phyloP scores from a whole-genome alignment of 2,113 vertebrate genomes.

The Hemichromis elongatus region DNA sequence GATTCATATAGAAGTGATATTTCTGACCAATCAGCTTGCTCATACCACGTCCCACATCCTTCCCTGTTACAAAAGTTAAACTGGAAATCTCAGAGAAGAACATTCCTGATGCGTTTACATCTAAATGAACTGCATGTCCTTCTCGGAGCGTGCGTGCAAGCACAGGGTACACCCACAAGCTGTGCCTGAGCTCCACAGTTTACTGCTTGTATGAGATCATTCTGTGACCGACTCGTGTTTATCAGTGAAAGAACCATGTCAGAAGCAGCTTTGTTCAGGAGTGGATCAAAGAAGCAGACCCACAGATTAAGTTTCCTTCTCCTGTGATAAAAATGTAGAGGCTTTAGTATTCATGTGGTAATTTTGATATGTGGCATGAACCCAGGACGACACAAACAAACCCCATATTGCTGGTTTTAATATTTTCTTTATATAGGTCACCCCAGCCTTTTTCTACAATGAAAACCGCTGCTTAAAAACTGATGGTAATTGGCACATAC shows the following conservation, averaged over 20 bases:
- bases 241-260: neutral
- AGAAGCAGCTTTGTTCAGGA: neutral
- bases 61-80: neutral
- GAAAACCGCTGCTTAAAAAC: neutral
- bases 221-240: neutral
- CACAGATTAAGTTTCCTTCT: neutral
- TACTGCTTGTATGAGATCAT: neutral
- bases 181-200: neutral
- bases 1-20: neutral
- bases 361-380: neutral
- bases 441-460: neutral
- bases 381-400: neutral
- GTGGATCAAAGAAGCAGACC: neutral
- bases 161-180: neutral
- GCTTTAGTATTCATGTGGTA: neutral
- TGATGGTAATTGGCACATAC: neutral
- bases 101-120: neutral
- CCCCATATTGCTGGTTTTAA: neutral
- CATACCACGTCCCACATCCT: neutral
- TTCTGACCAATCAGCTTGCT: neutral
- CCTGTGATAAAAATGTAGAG: neutral
- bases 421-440: neutral
- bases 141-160: neutral
- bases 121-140: neutral
- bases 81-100: neutral